These are phyloP conservation scores for Cisticola juncidis DNA, from an alignment of 2,113 vertebrate genomes.

Conservation along the genomic window DNA sequence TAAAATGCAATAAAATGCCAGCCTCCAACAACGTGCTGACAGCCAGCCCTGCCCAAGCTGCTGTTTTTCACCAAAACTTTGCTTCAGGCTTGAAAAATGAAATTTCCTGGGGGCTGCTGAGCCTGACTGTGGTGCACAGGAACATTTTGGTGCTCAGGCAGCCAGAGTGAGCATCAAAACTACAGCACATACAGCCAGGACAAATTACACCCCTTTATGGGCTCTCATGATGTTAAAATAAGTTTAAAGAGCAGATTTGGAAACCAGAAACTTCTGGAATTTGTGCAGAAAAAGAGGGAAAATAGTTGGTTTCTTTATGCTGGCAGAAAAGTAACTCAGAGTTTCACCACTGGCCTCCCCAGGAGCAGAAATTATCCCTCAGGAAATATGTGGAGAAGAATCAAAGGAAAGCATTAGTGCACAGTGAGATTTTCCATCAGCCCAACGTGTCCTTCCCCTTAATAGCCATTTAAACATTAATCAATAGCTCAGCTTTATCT, in stretches of 20 bases:
- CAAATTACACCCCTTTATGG: background rate
- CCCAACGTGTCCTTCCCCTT: background rate
- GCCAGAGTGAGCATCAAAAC: background rate
- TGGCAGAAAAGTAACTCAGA: background rate
- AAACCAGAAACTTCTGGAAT: background rate
- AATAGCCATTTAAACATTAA: conserved; percentile 26
- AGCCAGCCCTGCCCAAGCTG: background rate
- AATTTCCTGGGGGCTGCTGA: background rate
- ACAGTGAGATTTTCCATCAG: background rate
- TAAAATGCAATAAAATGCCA: background rate
- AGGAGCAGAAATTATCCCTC: background rate
- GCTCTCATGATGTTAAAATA: background rate
- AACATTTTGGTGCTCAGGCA: background rate
- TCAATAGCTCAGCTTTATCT: conserved; percentile 44
- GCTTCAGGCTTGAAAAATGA: background rate
- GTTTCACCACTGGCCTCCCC: background rate
- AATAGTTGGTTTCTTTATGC: background rate
- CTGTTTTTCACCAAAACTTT: background rate
- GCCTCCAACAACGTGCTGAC: background rate
- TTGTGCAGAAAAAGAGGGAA: background rate
- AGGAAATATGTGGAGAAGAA: background rate
- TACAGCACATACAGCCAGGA: background rate
- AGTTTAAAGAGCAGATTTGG: background rate
- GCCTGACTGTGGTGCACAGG: background rate
- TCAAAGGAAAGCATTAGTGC: background rate